Base-by-base conservation (phyloP, 1,140 invertebrate genomes). In the Heterodera schachtii region DNA sequence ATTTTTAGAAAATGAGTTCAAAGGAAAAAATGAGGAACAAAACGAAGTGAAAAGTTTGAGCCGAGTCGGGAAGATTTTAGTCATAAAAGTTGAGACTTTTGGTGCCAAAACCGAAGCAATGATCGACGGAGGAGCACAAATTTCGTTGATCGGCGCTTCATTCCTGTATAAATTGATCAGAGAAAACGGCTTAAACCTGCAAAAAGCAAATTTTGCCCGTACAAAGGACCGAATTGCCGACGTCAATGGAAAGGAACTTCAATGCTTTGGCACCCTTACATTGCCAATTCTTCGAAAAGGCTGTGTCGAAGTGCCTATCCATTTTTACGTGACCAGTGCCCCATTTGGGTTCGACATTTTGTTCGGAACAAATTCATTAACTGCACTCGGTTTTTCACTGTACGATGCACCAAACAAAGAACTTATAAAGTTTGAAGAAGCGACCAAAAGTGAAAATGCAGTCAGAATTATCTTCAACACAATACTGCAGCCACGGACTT, bases 391-490 rank as follows among this genome's bases (percentile, higher is more conserved):
- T 21, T 74, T 74, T 41, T 41, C 21, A 13, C 52, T 74, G 7
- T 43, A 49, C 8, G 73, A 74, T 41, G 31, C 52, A n/a, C n/a
- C 73, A 5, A 74, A 74, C 52, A 74, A 74, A 49, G 3, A 19
- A 21, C n/a, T 74, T n/a, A 74, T 74, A 49, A 41, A 74, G 8
- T 74, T 74, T 74, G 41, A 52, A 41, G 9, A 74, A 8, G 41
- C 8, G 21, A 7, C 8, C 2, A 5, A 52, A 41, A 19, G 41
- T n/a, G 52, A 74, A 52, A 43, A 74, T 9, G 9, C 73, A 21
- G 6, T 41, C n/a, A n/a, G 73, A 74, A 41, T 74, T 9, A 74
- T 74, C n/a, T 74, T 49, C 31, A n/a, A 74, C 6, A 74, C 73
- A 21, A 46, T n/a, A 9, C 21, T 74, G 6, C 73, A 41, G 43